phyloP scores from a whole-genome alignment of 2,888 invertebrate genomes.

The Sinelater perroti region DNA sequence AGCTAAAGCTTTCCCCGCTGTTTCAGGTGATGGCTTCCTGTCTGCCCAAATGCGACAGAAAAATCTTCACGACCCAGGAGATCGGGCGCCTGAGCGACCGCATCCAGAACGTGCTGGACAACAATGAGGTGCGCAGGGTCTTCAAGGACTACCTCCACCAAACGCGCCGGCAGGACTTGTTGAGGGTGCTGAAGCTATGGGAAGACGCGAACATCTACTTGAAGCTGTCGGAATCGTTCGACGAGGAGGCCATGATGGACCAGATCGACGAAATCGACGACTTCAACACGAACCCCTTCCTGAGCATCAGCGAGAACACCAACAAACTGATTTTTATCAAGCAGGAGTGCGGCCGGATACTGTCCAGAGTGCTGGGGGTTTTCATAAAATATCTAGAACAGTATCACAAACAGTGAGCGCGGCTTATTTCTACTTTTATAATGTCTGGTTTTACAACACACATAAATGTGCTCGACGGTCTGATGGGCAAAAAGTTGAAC shows the following conservation, averaged over 20 bases:
- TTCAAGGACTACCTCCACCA: slow-evolving; percentile 56
- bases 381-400: slow-evolving; percentile 32
- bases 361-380: slow-evolving; percentile 23
- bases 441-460: too few relatives aligned
- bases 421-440: slow-evolving; percentile 13
- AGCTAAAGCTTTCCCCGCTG: too few relatives aligned
- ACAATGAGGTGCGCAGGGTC: slow-evolving; percentile 62
- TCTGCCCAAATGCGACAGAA: slow-evolving; percentile 23
- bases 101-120: slow-evolving; percentile 64
- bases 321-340: slow-evolving; percentile 28
- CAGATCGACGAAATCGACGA: slow-evolving; percentile 31
- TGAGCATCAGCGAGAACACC: slow-evolving; percentile 25
- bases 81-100: slow-evolving; percentile 64
- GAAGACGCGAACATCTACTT: slow-evolving; percentile 23
- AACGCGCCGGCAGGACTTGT: slow-evolving; percentile 20
- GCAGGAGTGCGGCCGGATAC: slow-evolving; percentile 31
- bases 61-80: slow-evolving; percentile 48
- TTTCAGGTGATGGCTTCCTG: slow-evolving; percentile 32
- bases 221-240: slow-evolving; percentile 15
- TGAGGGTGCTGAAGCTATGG: slow-evolving; percentile 27
- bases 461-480: too few relatives aligned
- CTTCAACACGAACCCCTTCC: slow-evolving; percentile 32
- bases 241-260: slow-evolving; percentile 25
- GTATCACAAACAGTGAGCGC: slow-evolving; percentile 22
- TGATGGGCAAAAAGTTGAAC: too few relatives aligned